Conservation (phyloP, 2,888 invertebrate genomes). For the Euplexia lucipara region DNA sequence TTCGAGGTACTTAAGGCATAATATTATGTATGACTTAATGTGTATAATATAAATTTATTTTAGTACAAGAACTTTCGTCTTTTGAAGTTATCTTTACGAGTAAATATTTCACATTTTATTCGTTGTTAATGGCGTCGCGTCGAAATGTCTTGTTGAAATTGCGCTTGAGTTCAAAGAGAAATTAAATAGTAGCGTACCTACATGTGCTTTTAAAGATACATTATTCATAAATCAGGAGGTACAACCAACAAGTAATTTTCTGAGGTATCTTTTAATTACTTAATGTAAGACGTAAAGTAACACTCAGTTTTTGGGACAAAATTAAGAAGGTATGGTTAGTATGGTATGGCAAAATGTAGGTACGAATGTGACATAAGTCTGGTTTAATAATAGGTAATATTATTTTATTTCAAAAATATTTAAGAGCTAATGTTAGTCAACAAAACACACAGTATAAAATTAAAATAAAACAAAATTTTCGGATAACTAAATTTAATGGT, state of each 20-base stretch:
- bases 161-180: neutral
- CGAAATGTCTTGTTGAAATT: slow-evolving; percentile 26
- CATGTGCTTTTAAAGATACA: neutral
- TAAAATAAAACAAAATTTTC: too few relatives aligned
- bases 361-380: too few relatives aligned
- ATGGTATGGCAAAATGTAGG: too few relatives aligned
- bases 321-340: too few relatives aligned
- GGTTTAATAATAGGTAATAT: too few relatives aligned
- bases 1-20: neutral
- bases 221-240: slow-evolving; percentile 31
- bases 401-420: too few relatives aligned
- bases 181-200: slow-evolving; percentile 15
- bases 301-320: too few relatives aligned
- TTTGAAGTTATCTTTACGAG: neutral
- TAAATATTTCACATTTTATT: neutral
- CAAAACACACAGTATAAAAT: too few relatives aligned
- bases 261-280: neutral
- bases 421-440: too few relatives aligned
- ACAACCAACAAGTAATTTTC: slow-evolving; percentile 1
- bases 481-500: too few relatives aligned
- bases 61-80: too few relatives aligned
- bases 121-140: slow-evolving; percentile 3
- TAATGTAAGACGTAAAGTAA: too few relatives aligned
- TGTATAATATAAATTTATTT: neutral
- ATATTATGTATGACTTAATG: slow-evolving; percentile 5